Evolutionary conservation across 2,113 vertebrate genomes (phyloP), one percentile per base, ranked within the genome.

Genomic region (Calidris pugnax): DNA sequence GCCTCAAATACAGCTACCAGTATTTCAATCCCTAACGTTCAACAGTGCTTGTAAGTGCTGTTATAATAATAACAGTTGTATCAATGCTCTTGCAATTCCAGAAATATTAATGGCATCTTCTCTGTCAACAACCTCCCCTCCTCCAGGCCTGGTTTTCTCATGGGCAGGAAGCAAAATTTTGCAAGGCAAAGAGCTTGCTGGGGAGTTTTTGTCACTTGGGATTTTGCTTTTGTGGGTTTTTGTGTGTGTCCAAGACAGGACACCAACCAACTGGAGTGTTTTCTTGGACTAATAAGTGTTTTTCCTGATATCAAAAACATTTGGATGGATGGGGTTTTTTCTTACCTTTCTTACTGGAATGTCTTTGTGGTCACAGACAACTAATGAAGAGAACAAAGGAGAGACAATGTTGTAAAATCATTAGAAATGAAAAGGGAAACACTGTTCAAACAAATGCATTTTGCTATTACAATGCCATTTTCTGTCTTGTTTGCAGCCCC

Each of bases 401-500:
- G 78, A 81, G 60, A 67, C 59, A 93, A 93, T 82, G 86, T 89
- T 97, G 80, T 95, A 96, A 98, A 97, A 96, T 94, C 92, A 95
- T 96, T 97, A 95, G 55, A 78, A 81, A 93, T 64, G 43, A 71
- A 71, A 95, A 81, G 86, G 86, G 77, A 97, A 88, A 66, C 19
- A 56, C 75, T 90, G 72, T 92, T 97, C 94, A 96, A 94, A 89
- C 74, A 93, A 92, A 87, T 73, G 89, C 68, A 35, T 91, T 97
- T 96, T 96, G 78, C 94, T 96, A 84, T 95, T 93, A 95, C 90
- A 95, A 90, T 96, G 84, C 85, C 66, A 53, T 96, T 98, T 97
- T 69, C 78, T 95, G 67, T 91, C 93, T 95, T 97, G 63, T 96
- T 95, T 94, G 95, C 93, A 96, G 88, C 95, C 79, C 97, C 97